phyloP scores from a whole-genome alignment of 2,797 vertebrate species.

The Picus viridis region DNA sequence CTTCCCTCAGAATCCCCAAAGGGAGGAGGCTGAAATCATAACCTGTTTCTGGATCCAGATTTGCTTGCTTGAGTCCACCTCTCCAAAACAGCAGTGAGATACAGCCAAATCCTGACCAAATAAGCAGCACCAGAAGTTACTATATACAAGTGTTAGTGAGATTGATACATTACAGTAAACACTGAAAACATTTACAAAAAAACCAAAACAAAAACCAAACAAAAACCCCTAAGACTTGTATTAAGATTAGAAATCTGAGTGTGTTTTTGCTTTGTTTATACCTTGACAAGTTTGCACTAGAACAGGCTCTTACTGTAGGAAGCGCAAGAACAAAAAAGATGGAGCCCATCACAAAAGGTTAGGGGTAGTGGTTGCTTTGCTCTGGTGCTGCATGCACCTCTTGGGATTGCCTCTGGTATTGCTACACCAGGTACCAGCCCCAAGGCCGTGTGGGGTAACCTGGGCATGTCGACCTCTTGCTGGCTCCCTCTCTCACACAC shows the following conservation, averaged over 20 bases:
- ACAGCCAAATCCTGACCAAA: constrained; percentile 72
- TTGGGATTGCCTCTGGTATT: neutral
- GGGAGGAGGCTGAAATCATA: neutral
- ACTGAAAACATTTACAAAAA: constrained; percentile 86
- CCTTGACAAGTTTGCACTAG: constrained; percentile 71
- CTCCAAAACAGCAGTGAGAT: constrained; percentile 69
- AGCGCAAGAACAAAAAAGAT: neutral
- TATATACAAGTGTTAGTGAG: constrained; percentile 87
- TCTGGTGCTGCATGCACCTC: constrained; percentile 43
- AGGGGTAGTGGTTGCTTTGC: neutral
- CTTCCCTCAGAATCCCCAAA: neutral
- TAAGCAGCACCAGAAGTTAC: constrained; percentile 83
- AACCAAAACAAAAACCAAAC: constrained; percentile 66
- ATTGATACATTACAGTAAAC: constrained; percentile 88
- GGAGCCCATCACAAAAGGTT: neutral
- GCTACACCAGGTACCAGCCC: constrained; percentile 49
- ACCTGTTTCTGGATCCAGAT: neutral
- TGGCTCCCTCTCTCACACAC: neutral
- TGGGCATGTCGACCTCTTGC: neutral
- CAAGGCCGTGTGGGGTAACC: neutral
- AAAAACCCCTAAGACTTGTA: constrained; percentile 76
- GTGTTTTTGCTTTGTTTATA: constrained; percentile 65
- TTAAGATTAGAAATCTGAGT: constrained; percentile 73
- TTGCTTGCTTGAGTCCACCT: neutral
- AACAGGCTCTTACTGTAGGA: constrained; percentile 69